Conservation (phyloP, 2,888 invertebrate species). For the Eupithecia dodoneata region DNA sequence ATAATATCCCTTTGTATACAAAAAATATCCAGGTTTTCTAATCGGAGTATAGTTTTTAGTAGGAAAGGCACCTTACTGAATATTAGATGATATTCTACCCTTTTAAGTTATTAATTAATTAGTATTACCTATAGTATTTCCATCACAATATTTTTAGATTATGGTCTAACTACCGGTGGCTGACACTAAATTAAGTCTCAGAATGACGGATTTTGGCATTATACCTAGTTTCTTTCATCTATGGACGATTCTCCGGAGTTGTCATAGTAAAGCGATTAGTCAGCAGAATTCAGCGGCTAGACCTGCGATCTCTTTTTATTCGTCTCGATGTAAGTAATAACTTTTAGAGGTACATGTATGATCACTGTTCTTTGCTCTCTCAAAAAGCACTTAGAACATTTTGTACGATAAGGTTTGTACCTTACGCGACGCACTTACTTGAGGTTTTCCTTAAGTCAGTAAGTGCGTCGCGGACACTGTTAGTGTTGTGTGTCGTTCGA, state of each 20-base stretch:
- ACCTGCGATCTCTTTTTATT: background rate
- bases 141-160: background rate
- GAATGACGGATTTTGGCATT: too few species aligned
- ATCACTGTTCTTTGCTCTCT: background rate
- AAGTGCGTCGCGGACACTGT: too few species aligned
- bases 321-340: background rate
- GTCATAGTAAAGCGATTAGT: too few species aligned
- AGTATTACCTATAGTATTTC: background rate
- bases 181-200: too few species aligned
- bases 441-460: too few species aligned
- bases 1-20: too few species aligned
- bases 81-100: background rate
- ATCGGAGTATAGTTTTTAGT: background rate
- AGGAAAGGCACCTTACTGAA: background rate
- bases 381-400: background rate
- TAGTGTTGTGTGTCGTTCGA: too few species aligned
- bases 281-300: background rate
- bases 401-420: background rate
- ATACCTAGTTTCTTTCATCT: too few species aligned
- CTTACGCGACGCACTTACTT: too few species aligned
- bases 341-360: background rate
- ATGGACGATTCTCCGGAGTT: too few species aligned
- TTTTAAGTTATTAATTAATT: background rate
- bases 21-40: too few species aligned
- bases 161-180: background rate